Conservation (phyloP, 1,140 invertebrate species). For the Galleria mellonella region DNA sequence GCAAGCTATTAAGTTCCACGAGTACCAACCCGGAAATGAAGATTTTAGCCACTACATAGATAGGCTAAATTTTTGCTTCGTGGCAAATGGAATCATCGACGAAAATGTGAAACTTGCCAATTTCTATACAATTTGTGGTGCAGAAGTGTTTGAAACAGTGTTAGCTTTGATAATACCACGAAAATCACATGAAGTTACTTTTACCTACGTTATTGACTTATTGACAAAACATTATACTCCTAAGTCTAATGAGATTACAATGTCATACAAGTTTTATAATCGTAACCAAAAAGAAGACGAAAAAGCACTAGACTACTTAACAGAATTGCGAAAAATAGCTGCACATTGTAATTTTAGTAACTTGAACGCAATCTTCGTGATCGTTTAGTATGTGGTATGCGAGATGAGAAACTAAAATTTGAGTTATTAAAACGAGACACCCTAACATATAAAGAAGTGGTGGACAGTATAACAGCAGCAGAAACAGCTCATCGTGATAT, state of each 20-base stretch:
- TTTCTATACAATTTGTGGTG: too few relatives aligned
- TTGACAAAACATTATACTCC: conserved; percentile 23
- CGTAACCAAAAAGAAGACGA: conserved; percentile 12
- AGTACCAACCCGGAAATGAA: too few relatives aligned
- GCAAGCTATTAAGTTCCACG: too few relatives aligned
- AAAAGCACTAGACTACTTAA: too few relatives aligned
- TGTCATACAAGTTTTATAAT: conserved; percentile 20
- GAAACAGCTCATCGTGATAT: conserved; percentile 14
- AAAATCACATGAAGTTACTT: too few relatives aligned
- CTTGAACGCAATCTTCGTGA: conserved; percentile 24
- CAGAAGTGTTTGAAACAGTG: too few relatives aligned
- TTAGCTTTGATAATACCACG: too few relatives aligned
- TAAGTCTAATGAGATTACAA: conserved; percentile 25
- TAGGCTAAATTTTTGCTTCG: not conserved
- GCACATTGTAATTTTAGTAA: too few relatives aligned
- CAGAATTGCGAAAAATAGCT: too few relatives aligned
- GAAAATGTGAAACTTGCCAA: conserved; percentile 16
- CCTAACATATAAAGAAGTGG: conserved; percentile 17
- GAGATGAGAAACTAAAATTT: conserved; percentile 18
- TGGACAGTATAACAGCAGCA: conserved; percentile 14
- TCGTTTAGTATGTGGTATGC: conserved; percentile 24
- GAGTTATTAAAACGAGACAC: conserved; percentile 20
- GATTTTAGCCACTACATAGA: too few relatives aligned
- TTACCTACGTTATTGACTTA: conserved; percentile 7
- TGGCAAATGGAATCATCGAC: not conserved